These are phyloP conservation scores for Dufourea novaeangliae DNA, from an alignment of 1,140 invertebrate species.

Conservation along the genomic window DNA sequence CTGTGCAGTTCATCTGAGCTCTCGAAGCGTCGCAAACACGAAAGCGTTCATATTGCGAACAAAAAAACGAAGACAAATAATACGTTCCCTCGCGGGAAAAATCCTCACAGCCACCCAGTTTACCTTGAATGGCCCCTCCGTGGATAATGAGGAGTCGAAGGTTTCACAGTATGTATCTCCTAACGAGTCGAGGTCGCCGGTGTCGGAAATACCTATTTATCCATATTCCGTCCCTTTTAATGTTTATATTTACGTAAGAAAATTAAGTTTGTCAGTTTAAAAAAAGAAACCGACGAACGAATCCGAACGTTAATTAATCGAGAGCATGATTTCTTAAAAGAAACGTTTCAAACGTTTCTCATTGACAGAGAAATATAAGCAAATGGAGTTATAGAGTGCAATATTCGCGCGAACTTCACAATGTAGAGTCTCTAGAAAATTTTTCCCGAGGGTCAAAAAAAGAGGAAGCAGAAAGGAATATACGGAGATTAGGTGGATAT, in stretches of 20 bases:
- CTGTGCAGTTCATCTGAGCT: neutral
- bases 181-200: neutral
- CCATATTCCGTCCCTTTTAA: neutral
- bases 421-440: neutral
- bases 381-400: neutral
- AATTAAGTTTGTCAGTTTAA: neutral
- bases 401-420: neutral
- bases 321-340: neutral
- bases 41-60: neutral
- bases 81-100: neutral
- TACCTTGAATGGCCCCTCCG: neutral
- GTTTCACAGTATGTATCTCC: no score
- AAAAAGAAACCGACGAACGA: neutral
- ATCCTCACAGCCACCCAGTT: neutral
- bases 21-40: neutral
- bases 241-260: neutral
- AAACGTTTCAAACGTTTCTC: neutral
- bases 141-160: neutral
- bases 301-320: neutral
- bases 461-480: constrained; percentile 35
- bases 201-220: neutral
- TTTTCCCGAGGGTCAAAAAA: neutral
- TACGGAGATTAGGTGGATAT: constrained; percentile 39
- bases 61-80: neutral
- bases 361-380: neutral